phyloP scores from a whole-genome alignment of 2,113 vertebrate genomes.

The Dendrocopos noguchii region DNA sequence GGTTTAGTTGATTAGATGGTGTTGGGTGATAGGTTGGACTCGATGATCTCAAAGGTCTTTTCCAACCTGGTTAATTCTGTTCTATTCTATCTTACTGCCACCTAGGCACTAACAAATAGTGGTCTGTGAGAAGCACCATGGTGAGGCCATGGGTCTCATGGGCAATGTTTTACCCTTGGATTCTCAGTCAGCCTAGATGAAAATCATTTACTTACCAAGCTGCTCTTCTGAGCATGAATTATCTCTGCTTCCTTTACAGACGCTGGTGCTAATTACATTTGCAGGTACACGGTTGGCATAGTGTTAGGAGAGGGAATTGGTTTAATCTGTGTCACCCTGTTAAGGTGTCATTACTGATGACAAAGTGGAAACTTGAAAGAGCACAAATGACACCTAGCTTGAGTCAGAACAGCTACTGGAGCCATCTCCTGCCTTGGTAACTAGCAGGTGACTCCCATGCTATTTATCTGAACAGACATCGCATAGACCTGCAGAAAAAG shows the following conservation, averaged over 20 bases:
- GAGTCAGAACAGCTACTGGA: background rate
- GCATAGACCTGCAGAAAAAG: background rate
- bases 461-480: background rate
- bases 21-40: too few relatives aligned
- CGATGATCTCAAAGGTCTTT: too few relatives aligned
- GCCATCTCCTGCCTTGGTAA: background rate
- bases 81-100: background rate
- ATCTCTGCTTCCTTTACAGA: background rate
- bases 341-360: background rate
- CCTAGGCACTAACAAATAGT: background rate
- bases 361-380: background rate
- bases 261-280: background rate
- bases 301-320: background rate
- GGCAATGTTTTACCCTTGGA: background rate
- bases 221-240: background rate
- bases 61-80: too few relatives aligned
- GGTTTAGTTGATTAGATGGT: too few relatives aligned
- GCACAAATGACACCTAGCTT: background rate
- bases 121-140: background rate
- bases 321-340: background rate
- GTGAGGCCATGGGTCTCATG: background rate
- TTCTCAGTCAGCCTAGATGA: slow-evolving; percentile 1
- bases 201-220: background rate
- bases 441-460: background rate
- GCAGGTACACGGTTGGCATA: background rate